Evolutionary conservation across 2,888 invertebrate genomes (phyloP).

Genomic region (Papilio gigon): DNA sequence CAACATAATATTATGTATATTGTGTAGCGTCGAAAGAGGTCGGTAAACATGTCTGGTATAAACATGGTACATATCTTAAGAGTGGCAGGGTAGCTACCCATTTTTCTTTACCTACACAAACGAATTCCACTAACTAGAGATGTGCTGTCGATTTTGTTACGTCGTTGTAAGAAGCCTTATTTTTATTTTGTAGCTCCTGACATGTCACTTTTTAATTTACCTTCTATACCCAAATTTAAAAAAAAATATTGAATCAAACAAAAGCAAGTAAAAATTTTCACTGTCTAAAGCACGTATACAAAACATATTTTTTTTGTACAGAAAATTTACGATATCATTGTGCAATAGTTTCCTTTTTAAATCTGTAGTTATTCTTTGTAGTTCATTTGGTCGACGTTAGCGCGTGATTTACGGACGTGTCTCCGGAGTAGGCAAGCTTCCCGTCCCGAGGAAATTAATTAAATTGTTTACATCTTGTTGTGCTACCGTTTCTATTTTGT

Average conservation of each 20-base stretch:
- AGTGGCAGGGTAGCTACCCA: slow-evolving; percentile 32
- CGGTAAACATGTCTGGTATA: too few relatives aligned
- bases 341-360: slow-evolving; percentile 5
- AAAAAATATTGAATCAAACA: not conserved
- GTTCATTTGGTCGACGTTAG: slow-evolving; percentile 16
- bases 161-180: not conserved
- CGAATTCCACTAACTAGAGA: slow-evolving; percentile 9
- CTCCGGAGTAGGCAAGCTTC: slow-evolving; percentile 15
- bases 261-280: not conserved
- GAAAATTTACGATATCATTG: not conserved
- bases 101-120: slow-evolving; percentile 12
- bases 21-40: slow-evolving; percentile 19
- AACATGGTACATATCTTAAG: slow-evolving; percentile 28
- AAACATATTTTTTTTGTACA: not conserved
- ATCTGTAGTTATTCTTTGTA: slow-evolving; percentile 5
- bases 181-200: not conserved
- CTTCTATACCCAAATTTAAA: not conserved
- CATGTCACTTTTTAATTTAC: not conserved
- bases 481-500: slow-evolving; percentile 18
- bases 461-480: slow-evolving; percentile 26
- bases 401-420: slow-evolving; percentile 12
- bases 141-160: slow-evolving; percentile 4
- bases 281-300: not conserved
- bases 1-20: slow-evolving; percentile 22
- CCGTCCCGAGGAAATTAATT: slow-evolving; percentile 25